Percentiles rank a stretch among this genome's conserved stretches.
These are phyloP conservation scores for Arctia plantaginis DNA, from an alignment of 2,888 invertebrate genomes.

Conservation along the genomic window DNA sequence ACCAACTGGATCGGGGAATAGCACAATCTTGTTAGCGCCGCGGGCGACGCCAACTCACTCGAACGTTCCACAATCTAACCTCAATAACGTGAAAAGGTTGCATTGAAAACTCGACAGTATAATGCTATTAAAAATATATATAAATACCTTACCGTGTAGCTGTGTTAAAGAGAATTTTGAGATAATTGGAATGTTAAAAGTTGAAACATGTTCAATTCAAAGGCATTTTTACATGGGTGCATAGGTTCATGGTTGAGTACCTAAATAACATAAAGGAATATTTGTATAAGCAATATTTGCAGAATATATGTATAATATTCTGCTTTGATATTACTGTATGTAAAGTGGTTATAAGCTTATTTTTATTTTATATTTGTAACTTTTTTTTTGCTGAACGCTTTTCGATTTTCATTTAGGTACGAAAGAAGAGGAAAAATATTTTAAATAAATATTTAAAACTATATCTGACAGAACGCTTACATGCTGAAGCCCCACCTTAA, in stretches of 20 bases:
- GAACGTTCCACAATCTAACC: background rate
- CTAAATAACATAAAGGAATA: background rate
- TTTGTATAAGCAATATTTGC: background rate
- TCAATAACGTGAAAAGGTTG: constrained; percentile 11
- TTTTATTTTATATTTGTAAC: background rate
- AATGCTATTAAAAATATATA: too few relatives aligned
- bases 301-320: background rate
- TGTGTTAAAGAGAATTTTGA: background rate
- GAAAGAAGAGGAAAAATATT: background rate
- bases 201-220: background rate
- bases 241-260: too few relatives aligned
- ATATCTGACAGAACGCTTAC: background rate
- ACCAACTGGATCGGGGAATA: constrained; percentile 2
- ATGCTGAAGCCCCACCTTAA: too few relatives aligned
- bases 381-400: background rate
- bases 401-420: background rate
- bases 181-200: background rate
- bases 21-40: constrained; percentile 11
- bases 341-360: background rate
- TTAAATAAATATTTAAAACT: too few relatives aligned
- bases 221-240: background rate
- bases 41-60: background rate
- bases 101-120: background rate
- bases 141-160: too few relatives aligned
- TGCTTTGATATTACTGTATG: background rate